Base-by-base conservation (phyloP, 2,888 invertebrate species). In the Brachyopa scutellaris region DNA sequence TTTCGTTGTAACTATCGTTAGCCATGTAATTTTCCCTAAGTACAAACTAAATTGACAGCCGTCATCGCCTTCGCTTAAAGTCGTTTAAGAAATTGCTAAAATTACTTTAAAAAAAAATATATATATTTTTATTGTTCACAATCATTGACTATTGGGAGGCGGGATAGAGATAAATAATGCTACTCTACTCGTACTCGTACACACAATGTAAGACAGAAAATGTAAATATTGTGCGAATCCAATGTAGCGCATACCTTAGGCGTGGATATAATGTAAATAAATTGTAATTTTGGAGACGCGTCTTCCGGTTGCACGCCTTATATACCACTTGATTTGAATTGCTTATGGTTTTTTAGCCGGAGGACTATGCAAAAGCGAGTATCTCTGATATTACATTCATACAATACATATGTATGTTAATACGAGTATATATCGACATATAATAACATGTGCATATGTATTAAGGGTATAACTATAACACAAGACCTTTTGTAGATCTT, bases 181-280 rank as follows among this genome's bases (percentile, higher is more conserved):
- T 11, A 19, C n/a, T n/a, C n/a, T n/a, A n/a, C n/a, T n/a, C n/a
- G n/a, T n/a, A n/a, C n/a, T n/a, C n/a, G n/a, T n/a, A n/a, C n/a
- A n/a, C n/a, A 66, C 59, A 59, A 42, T 73, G 72, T 73, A 45
- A 21, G 11, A 21, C 7, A 53, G 73, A 15, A 29, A 64, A 73
- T 73, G 79, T 73, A 73, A 73, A 66, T 73, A 78, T 51, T 64
- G 45, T 57, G 66, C 51, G 38, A 61, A 73, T 21, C 47, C 29
- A 11, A 21, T 45, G 40, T 36, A 21, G 49, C 51, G 15, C 51
- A 26, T 59, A 51, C 15, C 29, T 66, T 42, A 11, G 40, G 26
- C 29, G 6, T 7, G 36, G 23, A 53, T 38, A 26, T 19, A 67
- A 61, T 67, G 47, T 38, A 79, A 73, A 66, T 73, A 53, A 61